Base-by-base conservation (phyloP, 2,888 invertebrate genomes). In the Oscheius sp. region DNA sequence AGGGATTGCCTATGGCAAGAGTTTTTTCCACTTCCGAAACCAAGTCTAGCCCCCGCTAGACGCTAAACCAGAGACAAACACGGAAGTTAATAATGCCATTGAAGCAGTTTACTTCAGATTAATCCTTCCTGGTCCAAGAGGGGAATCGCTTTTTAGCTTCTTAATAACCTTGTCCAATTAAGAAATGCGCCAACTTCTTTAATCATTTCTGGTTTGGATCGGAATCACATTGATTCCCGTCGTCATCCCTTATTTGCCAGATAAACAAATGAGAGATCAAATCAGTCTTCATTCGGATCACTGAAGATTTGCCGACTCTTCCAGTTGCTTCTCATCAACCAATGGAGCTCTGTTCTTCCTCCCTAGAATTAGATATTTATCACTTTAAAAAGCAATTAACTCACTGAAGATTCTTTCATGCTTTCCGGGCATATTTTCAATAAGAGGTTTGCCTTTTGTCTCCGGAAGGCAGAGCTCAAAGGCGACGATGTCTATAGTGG, bases 391-490 rank as follows among this genome's bases (percentile, higher is more conserved):
- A 12, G 23, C 3, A 48, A 3, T 48, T 25, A 23, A 23, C 3
- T 31, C 65, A 65, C 68, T 48, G 42, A 76, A 80, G n/a, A 79
- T 76, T 69, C 81, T 63, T 33, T 72, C 57, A 12, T 73, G 48
- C 17, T 72, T 67, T 8, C 71, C 70, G 17, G 82, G 82, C 82
- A 83, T 81, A 64, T 81, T 75, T 55, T 83, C 83, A 10, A 74
- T 72, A 53, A 82, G 65, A 10, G 78, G 74, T 39, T 67, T 65
- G n/a, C 78, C 76, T 34, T 83, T 84, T 2, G 83, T 83, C 63
- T 83, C 83, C 3, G 83, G 83, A 15, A 83, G 69, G 3, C 79
- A 55, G n/a, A 68, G 67, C 34, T 76, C 72, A 67, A 82, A 83
- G 25, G 76, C 61, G 20, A 75, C 31, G 8, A 74, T 69, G 50